Percentiles rank a stretch among this genome's conserved stretches.
phyloP scores from a whole-genome alignment of 1,140 invertebrate genomes.

The Drosophila nannoptera region DNA sequence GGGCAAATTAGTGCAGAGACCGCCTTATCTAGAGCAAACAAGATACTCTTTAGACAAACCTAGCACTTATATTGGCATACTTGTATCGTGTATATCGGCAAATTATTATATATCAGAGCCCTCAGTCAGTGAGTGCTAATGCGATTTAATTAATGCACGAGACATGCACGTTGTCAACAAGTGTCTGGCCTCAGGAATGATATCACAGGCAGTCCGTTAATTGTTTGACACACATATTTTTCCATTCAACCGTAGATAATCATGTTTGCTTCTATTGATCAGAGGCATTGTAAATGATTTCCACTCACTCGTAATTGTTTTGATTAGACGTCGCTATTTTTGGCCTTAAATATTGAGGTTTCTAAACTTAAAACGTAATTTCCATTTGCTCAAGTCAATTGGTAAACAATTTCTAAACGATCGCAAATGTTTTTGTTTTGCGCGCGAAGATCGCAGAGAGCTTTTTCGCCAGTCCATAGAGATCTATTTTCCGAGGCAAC shows the following conservation, averaged over 20 bases:
- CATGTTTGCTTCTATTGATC: neutral
- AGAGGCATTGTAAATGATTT: constrained; percentile 1
- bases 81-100: neutral
- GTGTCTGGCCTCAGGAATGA: constrained; percentile 35
- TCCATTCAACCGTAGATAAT: neutral
- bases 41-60: neutral
- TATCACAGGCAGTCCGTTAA: constrained; percentile 4
- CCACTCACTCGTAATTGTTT: constrained; percentile 30
- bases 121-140: constrained; percentile 31
- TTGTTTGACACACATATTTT: constrained; percentile 5
- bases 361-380: constrained; percentile 12
- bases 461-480: neutral
- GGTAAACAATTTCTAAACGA: constrained; percentile 19
- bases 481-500: neutral
- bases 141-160: constrained; percentile 30
- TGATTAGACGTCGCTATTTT: constrained; percentile 22
- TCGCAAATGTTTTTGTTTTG: constrained; percentile 10
- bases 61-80: neutral
- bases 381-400: constrained; percentile 11
- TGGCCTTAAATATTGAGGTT: constrained; percentile 11
- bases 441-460: constrained; percentile 4
- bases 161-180: constrained; percentile 48
- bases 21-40: constrained; percentile 41
- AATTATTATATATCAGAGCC: too few species aligned
- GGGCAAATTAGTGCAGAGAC: constrained; percentile 11